Base-by-base conservation (phyloP, 1,140 invertebrate species). In the Plutomurus gul region DNA sequence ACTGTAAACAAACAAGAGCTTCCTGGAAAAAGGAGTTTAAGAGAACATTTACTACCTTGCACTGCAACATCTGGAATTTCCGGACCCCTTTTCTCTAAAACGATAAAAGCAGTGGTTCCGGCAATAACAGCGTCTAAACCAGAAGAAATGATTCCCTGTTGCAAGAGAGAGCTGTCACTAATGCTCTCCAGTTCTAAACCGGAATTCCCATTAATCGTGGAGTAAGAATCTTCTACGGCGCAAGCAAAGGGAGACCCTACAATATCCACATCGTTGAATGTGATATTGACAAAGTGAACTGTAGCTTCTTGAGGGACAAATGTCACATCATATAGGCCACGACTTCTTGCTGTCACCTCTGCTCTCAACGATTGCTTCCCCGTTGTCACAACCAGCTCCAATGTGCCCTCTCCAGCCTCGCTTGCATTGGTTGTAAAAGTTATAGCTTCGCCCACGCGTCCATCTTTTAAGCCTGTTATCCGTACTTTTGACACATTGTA, bases 361-460 rank as follows among this genome's bases (percentile, higher is more conserved):
- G 88, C 88, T 80, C 87, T 83, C 10, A 89, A 86, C 13, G 87
- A 87, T 16, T 93, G 93, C 56, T 94, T 93, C 43, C 93, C 92
- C 0, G 95, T 96, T 39, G 94, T 97, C 0, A 99, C 95, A 0
- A 97, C 95, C 3, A 99, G 88, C 85, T 98, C 96, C 0, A 99
- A 88, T 1, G 96, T 98, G 11, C 97, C 97, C 87, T 98, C 96
- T 0, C 97, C 97, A 27, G 96, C 96, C 84, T 96, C 93, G 0
- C 95, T 95, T 0, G 96, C 96, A 88, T 99, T 96, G 40, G 99
- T 96, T 83, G 92, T 94, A 85, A 96, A 96, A 0, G 94, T 96
- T 1, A 94, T 92, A 3, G 94, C 93, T 84, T 94, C 93, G 0
- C 94, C 93, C 3, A 96, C 89, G 85, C 56, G 27, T 4, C 82